phyloP scores from a whole-genome alignment of 2,888 invertebrate species.

The Ennomos fuscantarius region DNA sequence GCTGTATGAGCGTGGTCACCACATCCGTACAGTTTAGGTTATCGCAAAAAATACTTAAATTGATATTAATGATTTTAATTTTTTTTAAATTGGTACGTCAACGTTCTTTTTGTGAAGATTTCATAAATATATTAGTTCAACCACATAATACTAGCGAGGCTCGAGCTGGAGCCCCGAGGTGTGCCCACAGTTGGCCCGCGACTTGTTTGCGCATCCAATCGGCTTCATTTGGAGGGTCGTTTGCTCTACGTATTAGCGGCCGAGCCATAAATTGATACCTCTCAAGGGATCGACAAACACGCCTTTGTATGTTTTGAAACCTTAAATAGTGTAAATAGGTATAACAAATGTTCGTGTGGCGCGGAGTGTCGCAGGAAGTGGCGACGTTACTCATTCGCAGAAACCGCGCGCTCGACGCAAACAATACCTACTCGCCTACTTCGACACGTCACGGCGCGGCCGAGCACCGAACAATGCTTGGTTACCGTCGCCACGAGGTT shows the following conservation, averaged over 20 bases:
- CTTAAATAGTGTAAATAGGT: slow-evolving; percentile 17
- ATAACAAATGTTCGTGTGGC: neutral
- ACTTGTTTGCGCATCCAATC: slow-evolving; percentile 59
- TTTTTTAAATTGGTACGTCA: no score
- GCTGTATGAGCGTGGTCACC: no score
- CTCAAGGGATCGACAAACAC: slow-evolving; percentile 31
- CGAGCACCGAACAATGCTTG: no score
- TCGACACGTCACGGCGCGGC: no score
- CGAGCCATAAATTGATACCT: slow-evolving; percentile 58
- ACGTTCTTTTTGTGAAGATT: no score
- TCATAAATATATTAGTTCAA: no score
- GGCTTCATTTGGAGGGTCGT: slow-evolving; percentile 50
- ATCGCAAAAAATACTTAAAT: no score
- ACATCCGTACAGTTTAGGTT: no score
- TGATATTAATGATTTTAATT: no score
- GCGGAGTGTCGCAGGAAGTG: slow-evolving; percentile 50
- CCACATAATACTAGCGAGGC: no score
- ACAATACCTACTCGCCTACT: neutral
- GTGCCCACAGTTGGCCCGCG: slow-evolving; percentile 11
- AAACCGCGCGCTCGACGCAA: slow-evolving; percentile 47
- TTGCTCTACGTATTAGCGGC: slow-evolving; percentile 61
- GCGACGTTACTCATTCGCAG: slow-evolving; percentile 55
- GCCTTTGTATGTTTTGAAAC: slow-evolving; percentile 22
- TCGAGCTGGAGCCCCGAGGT: neutral
- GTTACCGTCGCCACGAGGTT: no score